These are phyloP conservation scores for Criorhina ranunculi DNA, from an alignment of 2,888 invertebrate genomes.

Conservation along the genomic window DNA sequence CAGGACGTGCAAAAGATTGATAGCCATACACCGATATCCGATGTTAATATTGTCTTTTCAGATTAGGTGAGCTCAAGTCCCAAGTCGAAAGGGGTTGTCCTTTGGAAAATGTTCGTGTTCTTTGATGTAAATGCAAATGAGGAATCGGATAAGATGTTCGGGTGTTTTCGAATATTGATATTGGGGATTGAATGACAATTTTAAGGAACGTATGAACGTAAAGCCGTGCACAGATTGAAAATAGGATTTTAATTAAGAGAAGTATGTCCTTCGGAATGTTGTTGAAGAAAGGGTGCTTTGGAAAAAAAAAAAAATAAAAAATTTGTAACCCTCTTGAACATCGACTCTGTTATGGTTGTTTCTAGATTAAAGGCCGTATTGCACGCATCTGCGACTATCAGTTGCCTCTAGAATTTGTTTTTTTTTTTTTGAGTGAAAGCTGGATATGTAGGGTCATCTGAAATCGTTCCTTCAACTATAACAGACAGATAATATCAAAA, in stretches of 20 bases:
- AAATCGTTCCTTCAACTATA: too few species aligned
- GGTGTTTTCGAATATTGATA: constrained; percentile 64
- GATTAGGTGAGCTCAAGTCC: constrained; percentile 60
- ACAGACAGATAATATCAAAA: too few species aligned
- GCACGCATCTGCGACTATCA: too few species aligned
- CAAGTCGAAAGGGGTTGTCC: constrained; percentile 52
- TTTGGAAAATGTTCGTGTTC: constrained; percentile 60
- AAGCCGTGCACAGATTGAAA: constrained; percentile 15
- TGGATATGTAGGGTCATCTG: too few species aligned
- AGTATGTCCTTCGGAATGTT: not conserved
- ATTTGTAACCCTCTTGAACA: not conserved
- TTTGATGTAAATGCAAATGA: constrained; percentile 75
- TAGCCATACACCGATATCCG: constrained; percentile 59
- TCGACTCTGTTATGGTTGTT: too few species aligned
- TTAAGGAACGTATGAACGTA: constrained; percentile 19
- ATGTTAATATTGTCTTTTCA: constrained; percentile 70
- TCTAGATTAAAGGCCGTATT: too few species aligned
- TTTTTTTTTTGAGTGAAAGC: too few species aligned
- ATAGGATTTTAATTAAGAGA: constrained; percentile 55
- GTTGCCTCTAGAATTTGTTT: too few species aligned
- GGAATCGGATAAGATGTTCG: constrained; percentile 62
- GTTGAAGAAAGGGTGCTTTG: not conserved
- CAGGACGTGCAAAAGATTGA: constrained; percentile 73
- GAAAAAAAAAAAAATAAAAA: not conserved
- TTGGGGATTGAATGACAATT: constrained; percentile 45